phyloP scores from a whole-genome alignment of 2,888 invertebrate species.

The Xestia c-nigrum region DNA sequence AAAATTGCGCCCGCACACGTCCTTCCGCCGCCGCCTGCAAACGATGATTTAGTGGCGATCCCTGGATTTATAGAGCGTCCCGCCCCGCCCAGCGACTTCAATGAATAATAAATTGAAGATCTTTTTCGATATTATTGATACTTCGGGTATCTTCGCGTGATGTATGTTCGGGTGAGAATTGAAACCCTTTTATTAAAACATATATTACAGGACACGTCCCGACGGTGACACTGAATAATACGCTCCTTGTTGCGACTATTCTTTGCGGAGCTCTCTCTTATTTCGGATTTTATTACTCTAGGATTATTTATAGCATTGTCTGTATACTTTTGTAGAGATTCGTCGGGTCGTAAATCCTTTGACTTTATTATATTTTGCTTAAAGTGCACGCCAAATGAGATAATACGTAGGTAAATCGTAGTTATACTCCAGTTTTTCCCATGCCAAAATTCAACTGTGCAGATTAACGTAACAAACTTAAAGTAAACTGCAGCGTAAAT shows the following conservation, averaged over 20 bases:
- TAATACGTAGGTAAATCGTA: constrained; percentile 22
- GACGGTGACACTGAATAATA: constrained; percentile 89
- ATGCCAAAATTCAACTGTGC: not conserved
- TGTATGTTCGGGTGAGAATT: constrained; percentile 87
- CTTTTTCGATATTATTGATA: constrained; percentile 88
- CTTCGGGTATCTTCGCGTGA: constrained; percentile 85
- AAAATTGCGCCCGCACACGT: constrained; percentile 80
- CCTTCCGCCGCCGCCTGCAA: constrained; percentile 76
- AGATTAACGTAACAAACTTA: constrained; percentile 18
- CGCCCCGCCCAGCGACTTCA: constrained; percentile 84
- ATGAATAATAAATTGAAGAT: constrained; percentile 89
- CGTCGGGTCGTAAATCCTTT: constrained; percentile 69
- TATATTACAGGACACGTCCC: constrained; percentile 88
- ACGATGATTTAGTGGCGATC: constrained; percentile 88
- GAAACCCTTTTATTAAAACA: constrained; percentile 91
- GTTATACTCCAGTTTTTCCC: constrained; percentile 1
- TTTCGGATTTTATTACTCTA: constrained; percentile 86
- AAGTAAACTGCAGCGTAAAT: constrained; percentile 55
- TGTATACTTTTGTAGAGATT: constrained; percentile 72
- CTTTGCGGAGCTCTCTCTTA: constrained; percentile 81
- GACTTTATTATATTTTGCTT: constrained; percentile 66
- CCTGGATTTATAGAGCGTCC: constrained; percentile 84
- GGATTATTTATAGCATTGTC: constrained; percentile 84
- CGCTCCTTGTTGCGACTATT: constrained; percentile 87
- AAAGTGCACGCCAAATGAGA: constrained; percentile 45